Evolutionary conservation across 2,797 vertebrate genomes (phyloP).

Genomic region (Rhyacichthys aspro): DNA sequence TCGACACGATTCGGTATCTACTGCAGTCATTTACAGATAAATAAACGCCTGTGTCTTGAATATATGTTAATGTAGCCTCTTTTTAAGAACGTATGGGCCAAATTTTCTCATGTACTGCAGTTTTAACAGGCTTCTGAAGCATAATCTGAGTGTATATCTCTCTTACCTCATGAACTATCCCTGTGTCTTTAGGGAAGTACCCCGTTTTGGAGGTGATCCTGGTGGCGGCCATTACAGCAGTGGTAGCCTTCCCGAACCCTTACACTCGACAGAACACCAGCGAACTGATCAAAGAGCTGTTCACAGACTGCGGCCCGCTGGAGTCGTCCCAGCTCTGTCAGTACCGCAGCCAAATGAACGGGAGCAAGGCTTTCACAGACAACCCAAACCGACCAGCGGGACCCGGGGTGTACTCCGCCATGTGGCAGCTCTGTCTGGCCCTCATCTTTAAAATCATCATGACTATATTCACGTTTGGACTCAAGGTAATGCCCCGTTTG

Average conservation of each 20-base stretch:
- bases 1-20: slow-evolving; percentile 92
- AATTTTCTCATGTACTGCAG: no score
- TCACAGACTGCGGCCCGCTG: slow-evolving; percentile 95
- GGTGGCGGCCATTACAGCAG: slow-evolving; percentile 93
- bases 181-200: slow-evolving; percentile 82
- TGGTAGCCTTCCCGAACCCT: slow-evolving; percentile 96
- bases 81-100: no score
- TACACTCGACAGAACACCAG: slow-evolving; percentile 98
- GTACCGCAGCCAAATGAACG: slow-evolving; percentile 96
- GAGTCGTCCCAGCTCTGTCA: slow-evolving; percentile 97
- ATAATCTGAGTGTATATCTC: no score
- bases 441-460: slow-evolving; percentile 99
- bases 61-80: no score
- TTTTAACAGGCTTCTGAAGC: no score
- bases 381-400: slow-evolving; percentile 89
- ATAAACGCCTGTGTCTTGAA: neutral
- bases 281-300: slow-evolving; percentile 97
- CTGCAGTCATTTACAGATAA: neutral
- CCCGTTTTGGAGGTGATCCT: slow-evolving; percentile 96
- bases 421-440: slow-evolving; percentile 97
- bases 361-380: slow-evolving; percentile 89
- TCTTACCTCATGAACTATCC: neutral
- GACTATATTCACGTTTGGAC: slow-evolving; percentile 98
- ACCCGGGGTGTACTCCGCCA: slow-evolving; percentile 93
- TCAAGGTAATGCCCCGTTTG: slow-evolving; percentile 84